Percentiles rank a stretch among this genome's conserved stretches.
Conservation (phyloP, 2,888 invertebrate species). For the Abrostola triplasia region DNA sequence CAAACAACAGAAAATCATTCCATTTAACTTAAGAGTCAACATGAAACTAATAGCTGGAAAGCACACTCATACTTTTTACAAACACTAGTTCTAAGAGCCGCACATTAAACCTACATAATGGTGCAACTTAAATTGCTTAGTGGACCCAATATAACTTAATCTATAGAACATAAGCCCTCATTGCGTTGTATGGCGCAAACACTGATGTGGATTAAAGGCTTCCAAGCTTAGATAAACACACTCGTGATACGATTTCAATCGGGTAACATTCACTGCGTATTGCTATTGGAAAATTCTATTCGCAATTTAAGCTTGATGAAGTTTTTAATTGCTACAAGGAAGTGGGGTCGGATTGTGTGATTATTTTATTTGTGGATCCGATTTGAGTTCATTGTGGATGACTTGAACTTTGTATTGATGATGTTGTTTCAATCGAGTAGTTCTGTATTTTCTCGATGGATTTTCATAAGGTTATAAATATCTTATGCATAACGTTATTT, state of each 20-base stretch:
- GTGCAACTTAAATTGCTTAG: conserved; percentile 25
- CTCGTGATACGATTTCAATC: conserved; percentile 58
- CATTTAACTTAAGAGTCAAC: too few species aligned
- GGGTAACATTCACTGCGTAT: conserved; percentile 49
- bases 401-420: too few species aligned
- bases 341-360: conserved; percentile 27
- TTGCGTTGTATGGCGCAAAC: conserved; percentile 47
- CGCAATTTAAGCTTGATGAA: conserved; percentile 51
- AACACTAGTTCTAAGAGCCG: neutral
- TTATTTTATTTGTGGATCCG: conserved; percentile 38
- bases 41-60: neutral
- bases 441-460: too few species aligned
- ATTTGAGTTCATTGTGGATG: neutral
- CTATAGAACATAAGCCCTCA: conserved; percentile 45
- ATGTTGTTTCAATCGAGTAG: too few species aligned
- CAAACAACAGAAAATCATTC: too few species aligned
- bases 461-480: too few species aligned
- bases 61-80: neutral
- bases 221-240: conserved; percentile 54
- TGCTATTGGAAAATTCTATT: conserved; percentile 49
- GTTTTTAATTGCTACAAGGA: conserved; percentile 52
- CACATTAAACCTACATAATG: conserved; percentile 9
- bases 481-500: too few species aligned
- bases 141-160: conserved; percentile 44
- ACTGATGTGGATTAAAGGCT: conserved; percentile 48